Percentiles rank a stretch among this genome's conserved stretches.
phyloP scores from a whole-genome alignment of 2,888 invertebrate species.

The Carcina quercana region DNA sequence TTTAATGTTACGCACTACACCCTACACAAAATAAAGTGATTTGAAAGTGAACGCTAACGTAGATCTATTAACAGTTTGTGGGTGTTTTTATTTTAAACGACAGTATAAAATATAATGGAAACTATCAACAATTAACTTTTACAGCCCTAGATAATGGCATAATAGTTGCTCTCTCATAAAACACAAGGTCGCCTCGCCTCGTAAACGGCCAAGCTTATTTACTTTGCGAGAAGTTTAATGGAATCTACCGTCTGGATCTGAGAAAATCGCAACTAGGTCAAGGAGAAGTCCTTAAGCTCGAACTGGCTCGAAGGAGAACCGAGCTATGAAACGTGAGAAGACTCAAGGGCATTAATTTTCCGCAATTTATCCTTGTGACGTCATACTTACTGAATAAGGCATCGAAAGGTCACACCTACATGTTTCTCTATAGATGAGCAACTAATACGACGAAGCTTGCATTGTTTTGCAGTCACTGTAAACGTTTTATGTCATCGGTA shows the following conservation, averaged over 20 bases:
- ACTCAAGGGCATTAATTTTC: constrained; percentile 17
- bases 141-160: too few relatives aligned
- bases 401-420: constrained; percentile 6
- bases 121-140: too few relatives aligned
- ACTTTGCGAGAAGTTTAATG: not conserved
- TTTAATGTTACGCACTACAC: too few relatives aligned
- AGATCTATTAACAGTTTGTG: too few relatives aligned
- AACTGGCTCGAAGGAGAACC: constrained; percentile 16
- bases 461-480: too few relatives aligned
- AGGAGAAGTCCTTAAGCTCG: constrained; percentile 36
- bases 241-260: not conserved
- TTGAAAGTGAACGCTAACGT: too few relatives aligned
- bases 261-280: constrained; percentile 41
- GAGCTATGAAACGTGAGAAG: constrained; percentile 19
- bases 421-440: too few relatives aligned
- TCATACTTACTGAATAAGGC: constrained; percentile 7
- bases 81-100: too few relatives aligned
- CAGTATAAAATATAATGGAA: too few relatives aligned
- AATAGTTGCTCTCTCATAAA: constrained; percentile 2
- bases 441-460: too few relatives aligned
- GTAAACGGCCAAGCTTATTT: not conserved
- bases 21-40: too few relatives aligned
- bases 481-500: too few relatives aligned
- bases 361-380: constrained; percentile 25
- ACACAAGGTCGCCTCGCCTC: not conserved